A percentile compares a stretch with the other conserved stretches of the same genome.
Evolutionary conservation across 2,888 invertebrate genomes (phyloP).

Genomic region (Gerris lacustris): DNA sequence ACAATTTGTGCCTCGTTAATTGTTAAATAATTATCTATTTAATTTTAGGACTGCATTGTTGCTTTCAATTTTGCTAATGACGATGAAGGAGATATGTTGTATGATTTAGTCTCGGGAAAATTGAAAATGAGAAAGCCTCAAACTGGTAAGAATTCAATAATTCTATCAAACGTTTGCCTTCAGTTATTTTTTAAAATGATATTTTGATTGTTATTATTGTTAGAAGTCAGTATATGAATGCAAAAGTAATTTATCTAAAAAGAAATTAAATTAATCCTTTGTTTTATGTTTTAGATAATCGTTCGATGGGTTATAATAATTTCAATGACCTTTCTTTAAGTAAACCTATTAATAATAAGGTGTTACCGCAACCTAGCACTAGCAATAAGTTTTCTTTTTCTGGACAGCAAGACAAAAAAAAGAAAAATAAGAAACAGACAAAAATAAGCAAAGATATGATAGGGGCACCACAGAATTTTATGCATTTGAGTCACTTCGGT

Average conservation of each 20-base stretch:
- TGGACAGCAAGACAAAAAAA: slow-evolving; percentile 31
- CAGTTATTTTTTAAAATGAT: too few relatives aligned
- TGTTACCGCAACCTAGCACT: not conserved
- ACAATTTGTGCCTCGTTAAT: too few relatives aligned
- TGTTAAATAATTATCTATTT: too few relatives aligned
- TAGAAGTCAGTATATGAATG: too few relatives aligned
- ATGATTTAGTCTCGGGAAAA: slow-evolving; percentile 60
- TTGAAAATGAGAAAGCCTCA: slow-evolving; percentile 42
- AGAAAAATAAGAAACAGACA: slow-evolving; percentile 35
- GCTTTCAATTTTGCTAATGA: slow-evolving; percentile 90
- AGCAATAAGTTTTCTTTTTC: not conserved
- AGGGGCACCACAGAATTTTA: slow-evolving; percentile 74
- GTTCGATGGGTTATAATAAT: not conserved
- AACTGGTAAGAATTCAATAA: not conserved
- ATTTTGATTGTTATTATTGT: too few relatives aligned
- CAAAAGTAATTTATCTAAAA: too few relatives aligned
- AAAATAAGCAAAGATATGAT: slow-evolving; percentile 80
- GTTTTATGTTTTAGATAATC: not conserved
- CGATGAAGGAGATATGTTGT: slow-evolving; percentile 69
- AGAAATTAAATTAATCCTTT: not conserved
- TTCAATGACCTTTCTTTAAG: not conserved
- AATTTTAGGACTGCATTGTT: slow-evolving; percentile 63
- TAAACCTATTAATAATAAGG: not conserved
- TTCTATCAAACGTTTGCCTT: not conserved
- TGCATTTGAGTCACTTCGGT: slow-evolving; percentile 82